Base-by-base conservation (phyloP, 1,140 invertebrate species). In the Thalassaphorura encarpata region DNA sequence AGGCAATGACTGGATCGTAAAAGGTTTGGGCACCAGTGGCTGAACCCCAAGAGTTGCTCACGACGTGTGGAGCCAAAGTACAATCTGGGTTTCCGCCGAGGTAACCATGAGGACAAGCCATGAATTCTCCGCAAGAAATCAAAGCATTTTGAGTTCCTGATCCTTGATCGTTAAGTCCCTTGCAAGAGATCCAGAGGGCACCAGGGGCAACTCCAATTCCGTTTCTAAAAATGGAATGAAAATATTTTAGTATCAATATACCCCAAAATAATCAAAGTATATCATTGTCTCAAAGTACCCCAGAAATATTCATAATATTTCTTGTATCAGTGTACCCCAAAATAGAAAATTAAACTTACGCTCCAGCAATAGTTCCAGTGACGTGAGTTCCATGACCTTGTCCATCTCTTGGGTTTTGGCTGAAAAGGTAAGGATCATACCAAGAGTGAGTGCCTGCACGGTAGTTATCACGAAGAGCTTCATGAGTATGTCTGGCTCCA, bases 71-170 rank as follows among this genome's bases (percentile, higher is more conserved):
- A 23, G 54, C 47, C 33, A n/a, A 8, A n/a, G n/a, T 6, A 31
- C 54, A 56, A 24, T 54, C 47, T 19, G 8, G 8, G 15, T 54
- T 56, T 24, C 26, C 11, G 26, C 46, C 46, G 40, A 3, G 8
- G 8, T 16, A 21, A 26, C 13, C 24, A 8, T 6, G 4, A 13
- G 54, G 54, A 24, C 54, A 56, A 6, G 24, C 18, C 23, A 56
- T 56, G 31, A 56, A 56, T 40, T 56, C 39, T n/a, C 13, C 49
- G 27, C 54, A 56, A 21, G 46, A 11, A 8, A 56, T 21, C 11
- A 52, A 11, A 8, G 8, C 16, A 19, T 5, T 24, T 5, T 8
- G 15, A 11, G 13, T 48, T 48, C 18, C 24, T 4, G 13, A 18
- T 11, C 33, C 33, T 8, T 48, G 11, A 23, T 48, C 46, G 4